Conservation (phyloP, 1,140 invertebrate species). For the Tetragonula clypearis region DNA sequence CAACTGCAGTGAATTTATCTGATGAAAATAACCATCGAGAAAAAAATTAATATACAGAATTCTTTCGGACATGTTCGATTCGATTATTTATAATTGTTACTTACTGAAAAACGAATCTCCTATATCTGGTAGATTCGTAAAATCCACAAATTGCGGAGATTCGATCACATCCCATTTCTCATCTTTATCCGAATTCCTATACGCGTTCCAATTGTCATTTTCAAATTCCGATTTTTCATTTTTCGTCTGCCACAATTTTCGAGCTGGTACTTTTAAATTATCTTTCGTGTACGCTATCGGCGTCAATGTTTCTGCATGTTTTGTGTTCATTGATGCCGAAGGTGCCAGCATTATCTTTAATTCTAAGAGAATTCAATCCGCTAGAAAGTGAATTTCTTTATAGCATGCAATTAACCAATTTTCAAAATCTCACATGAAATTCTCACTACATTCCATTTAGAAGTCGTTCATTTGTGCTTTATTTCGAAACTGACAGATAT, state of each 20-base stretch:
- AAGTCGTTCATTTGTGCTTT: neutral
- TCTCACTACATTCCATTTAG: neutral
- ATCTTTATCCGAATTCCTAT: neutral
- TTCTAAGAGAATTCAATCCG: neutral
- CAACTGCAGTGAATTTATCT: neutral
- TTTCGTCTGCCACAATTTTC: conserved; percentile 27
- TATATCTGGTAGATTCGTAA: conserved; percentile 18
- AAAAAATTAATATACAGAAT: neutral
- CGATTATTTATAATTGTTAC: neutral
- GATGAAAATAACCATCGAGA: neutral
- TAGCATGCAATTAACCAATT: neutral
- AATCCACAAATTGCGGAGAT: conserved; percentile 58
- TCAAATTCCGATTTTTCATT: neutral
- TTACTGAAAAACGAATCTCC: conserved; percentile 61
- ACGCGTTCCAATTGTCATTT: conserved; percentile 3
- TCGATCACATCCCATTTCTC: conserved; percentile 43
- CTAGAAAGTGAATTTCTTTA: neutral
- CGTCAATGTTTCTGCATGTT: neutral
- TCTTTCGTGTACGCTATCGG: neutral
- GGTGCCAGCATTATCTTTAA: neutral
- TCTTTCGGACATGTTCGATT: neutral
- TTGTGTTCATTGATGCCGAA: too few relatives aligned
- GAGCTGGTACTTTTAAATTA: neutral
- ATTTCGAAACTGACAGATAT: neutral
- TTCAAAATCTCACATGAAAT: neutral